Conservation (phyloP, 2,797 vertebrate genomes). For the Apogon talboti region DNA sequence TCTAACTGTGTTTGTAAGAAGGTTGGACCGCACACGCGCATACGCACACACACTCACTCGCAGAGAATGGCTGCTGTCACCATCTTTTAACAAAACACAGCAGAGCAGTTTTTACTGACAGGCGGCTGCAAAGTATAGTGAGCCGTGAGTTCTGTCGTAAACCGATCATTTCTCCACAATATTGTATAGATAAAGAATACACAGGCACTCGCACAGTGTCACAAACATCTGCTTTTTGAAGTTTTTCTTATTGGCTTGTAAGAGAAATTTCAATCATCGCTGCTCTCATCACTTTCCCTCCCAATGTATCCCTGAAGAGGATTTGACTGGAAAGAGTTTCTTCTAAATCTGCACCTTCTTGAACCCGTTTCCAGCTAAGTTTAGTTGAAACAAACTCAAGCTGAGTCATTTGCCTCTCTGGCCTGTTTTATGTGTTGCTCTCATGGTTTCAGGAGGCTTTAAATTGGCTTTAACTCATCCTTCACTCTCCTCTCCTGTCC, state of each 20-base stretch:
- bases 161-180: slow-evolving; percentile 10
- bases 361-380: slow-evolving; percentile 32
- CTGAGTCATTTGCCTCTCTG: slow-evolving; percentile 18
- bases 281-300: slow-evolving; percentile 7
- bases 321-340: slow-evolving; percentile 42
- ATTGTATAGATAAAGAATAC: slow-evolving; percentile 6
- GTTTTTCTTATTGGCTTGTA: slow-evolving; percentile 7
- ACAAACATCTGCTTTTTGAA: slow-evolving; percentile 3
- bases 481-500: slow-evolving; percentile 11
- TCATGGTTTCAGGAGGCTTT: slow-evolving; percentile 24
- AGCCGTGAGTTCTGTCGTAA: slow-evolving; percentile 15
- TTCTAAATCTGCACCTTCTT: slow-evolving; percentile 15
- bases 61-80: slow-evolving; percentile 27
- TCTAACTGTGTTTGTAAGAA: slow-evolving; percentile 24
- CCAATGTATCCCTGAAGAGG: slow-evolving; percentile 20
- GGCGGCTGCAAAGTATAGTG: slow-evolving; percentile 6
- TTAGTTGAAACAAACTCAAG: slow-evolving; percentile 17
- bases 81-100: slow-evolving; percentile 33
- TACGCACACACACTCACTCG: slow-evolving; percentile 22
- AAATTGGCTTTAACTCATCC: slow-evolving; percentile 21
- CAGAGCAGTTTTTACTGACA: slow-evolving; percentile 21
- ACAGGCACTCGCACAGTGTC: slow-evolving; percentile 1
- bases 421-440: slow-evolving; percentile 28
- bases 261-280: slow-evolving; percentile 17
- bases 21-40: slow-evolving; percentile 1